Evolutionary conservation across 2,797 vertebrate species (phyloP).

Genomic region (Chelidonichthys spinosus): DNA sequence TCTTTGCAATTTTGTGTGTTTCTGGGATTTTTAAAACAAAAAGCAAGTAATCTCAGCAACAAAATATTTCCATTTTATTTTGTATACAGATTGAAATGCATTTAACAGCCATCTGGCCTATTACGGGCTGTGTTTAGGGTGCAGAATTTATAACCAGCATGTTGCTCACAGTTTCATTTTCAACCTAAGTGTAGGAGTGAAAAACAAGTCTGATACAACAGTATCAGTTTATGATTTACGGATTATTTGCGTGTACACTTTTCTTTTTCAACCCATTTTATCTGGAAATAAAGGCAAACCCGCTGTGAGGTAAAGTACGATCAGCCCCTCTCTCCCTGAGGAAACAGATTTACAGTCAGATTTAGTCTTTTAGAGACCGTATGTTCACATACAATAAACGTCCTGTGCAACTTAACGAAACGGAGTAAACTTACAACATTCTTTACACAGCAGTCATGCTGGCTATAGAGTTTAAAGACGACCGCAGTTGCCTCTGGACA

Average conservation of each 20-base stretch:
- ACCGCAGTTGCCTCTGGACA: slow-evolving; percentile 61
- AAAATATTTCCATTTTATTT: slow-evolving; percentile 33
- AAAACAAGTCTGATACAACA: slow-evolving; percentile 30
- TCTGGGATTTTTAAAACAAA: slow-evolving; percentile 37
- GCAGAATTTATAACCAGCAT: slow-evolving; percentile 10
- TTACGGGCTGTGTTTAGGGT: slow-evolving; percentile 24
- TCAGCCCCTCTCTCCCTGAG: slow-evolving; percentile 35
- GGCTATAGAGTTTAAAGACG: slow-evolving; percentile 49
- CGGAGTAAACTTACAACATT: slow-evolving; percentile 48
- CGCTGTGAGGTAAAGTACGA: slow-evolving; percentile 43
- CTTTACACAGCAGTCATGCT: slow-evolving; percentile 53
- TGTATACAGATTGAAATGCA: slow-evolving; percentile 25
- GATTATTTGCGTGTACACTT: slow-evolving; percentile 46
- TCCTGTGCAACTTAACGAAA: slow-evolving; percentile 52
- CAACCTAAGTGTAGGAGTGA: slow-evolving; percentile 10
- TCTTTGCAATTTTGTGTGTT: slow-evolving; percentile 50
- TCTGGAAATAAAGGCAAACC: slow-evolving; percentile 47
- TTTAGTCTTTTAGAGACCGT: slow-evolving; percentile 47
- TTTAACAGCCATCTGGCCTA: not conserved
- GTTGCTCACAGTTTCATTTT: slow-evolving; percentile 15
- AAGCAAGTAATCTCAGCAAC: slow-evolving; percentile 27
- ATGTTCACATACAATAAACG: slow-evolving; percentile 48
- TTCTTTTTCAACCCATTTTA: slow-evolving; percentile 42
- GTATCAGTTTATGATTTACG: slow-evolving; percentile 50
- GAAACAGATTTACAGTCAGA: slow-evolving; percentile 61